These are phyloP conservation scores for Caenorhabditis angaria DNA, from an alignment of 2,888 invertebrate species.

Conservation along the genomic window DNA sequence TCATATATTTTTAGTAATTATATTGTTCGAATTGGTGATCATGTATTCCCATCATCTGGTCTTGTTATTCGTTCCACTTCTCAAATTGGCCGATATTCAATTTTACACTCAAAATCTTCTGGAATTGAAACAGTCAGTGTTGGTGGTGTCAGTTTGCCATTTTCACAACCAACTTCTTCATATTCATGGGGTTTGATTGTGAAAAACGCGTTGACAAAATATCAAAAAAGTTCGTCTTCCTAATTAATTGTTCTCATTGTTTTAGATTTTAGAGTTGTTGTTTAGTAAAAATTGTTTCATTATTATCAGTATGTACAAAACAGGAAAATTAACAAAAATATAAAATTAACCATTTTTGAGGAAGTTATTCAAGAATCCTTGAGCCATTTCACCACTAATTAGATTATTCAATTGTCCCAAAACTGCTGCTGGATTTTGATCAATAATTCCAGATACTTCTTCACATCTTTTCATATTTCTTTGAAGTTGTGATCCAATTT, in stretches of 20 bases:
- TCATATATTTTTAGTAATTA: constrained; percentile 4
- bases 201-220: constrained; percentile 30
- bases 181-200: constrained; percentile 40
- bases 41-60: constrained; percentile 23
- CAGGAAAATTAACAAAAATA: constrained; percentile 7
- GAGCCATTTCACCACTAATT: constrained; percentile 69
- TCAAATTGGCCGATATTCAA: constrained; percentile 37
- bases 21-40: constrained; percentile 22
- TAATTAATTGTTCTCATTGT: neutral
- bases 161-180: constrained; percentile 20
- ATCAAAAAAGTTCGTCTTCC: constrained; percentile 2
- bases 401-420: constrained; percentile 64
- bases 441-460: constrained; percentile 69
- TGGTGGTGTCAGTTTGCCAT: constrained; percentile 33
- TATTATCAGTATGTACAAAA: constrained; percentile 16
- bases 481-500: constrained; percentile 55
- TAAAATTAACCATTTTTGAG: constrained; percentile 36
- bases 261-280: constrained; percentile 12
- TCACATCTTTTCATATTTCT: constrained; percentile 68
- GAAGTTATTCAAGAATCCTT: constrained; percentile 71
- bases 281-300: constrained; percentile 12
- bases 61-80: constrained; percentile 33
- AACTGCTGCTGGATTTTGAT: constrained; percentile 67
- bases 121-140: constrained; percentile 16
- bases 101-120: constrained; percentile 18